Evolutionary conservation across 2,113 vertebrate genomes (phyloP).

Genomic region (Alexandromys fortis): DNA sequence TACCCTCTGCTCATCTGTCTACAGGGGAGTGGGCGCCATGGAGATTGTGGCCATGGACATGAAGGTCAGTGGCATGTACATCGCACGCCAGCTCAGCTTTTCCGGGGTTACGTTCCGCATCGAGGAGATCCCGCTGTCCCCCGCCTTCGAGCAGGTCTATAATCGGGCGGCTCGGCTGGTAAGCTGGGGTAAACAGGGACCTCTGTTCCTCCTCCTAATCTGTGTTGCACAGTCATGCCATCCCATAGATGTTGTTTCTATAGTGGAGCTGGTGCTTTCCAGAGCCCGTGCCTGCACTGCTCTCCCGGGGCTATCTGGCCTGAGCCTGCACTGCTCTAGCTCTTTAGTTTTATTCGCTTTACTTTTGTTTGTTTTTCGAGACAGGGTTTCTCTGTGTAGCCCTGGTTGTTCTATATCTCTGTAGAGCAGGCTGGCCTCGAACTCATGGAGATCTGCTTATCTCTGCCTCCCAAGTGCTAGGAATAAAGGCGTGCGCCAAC

Average conservation of each 20-base stretch:
- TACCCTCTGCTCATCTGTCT: neutral
- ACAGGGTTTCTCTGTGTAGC: neutral
- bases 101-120: constrained; percentile 97
- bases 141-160: constrained; percentile 92
- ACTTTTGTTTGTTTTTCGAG: neutral
- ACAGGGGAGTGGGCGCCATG: constrained; percentile 98
- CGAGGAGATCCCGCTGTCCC: constrained; percentile 95
- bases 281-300: neutral
- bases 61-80: constrained; percentile 99
- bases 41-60: constrained; percentile 99
- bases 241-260: too few species aligned
- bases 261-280: neutral
- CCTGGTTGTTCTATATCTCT: neutral
- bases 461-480: neutral
- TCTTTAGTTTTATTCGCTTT: neutral
- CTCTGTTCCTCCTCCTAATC: neutral
- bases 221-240: neutral
- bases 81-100: constrained; percentile 98
- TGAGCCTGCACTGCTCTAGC: too few species aligned
- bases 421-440: neutral
- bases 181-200: constrained; percentile 64
- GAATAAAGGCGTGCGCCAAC: neutral
- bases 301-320: too few species aligned
- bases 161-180: constrained; percentile 98
- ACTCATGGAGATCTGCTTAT: neutral